Conservation (phyloP, 2,113 vertebrate genomes). For the Aythya baeri region DNA sequence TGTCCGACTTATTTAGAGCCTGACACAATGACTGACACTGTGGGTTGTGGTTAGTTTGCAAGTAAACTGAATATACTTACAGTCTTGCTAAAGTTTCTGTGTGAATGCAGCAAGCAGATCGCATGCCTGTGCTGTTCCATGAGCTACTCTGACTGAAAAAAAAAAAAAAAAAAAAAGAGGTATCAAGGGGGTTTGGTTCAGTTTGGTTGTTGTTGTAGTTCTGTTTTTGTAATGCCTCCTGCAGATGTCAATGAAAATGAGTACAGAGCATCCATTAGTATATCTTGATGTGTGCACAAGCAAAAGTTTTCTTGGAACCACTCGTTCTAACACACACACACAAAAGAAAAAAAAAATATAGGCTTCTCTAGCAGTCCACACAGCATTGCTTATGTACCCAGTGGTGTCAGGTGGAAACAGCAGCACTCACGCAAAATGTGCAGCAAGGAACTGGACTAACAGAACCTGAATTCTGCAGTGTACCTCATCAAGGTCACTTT, state of each 20-base stretch:
- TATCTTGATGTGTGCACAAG: slow-evolving; percentile 83
- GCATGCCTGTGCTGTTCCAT: slow-evolving; percentile 78
- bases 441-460: slow-evolving; percentile 79
- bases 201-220: too few species aligned
- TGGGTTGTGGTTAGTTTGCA: slow-evolving; percentile 77
- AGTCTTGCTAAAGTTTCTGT: slow-evolving; percentile 81
- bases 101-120: slow-evolving; percentile 73
- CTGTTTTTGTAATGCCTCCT: slow-evolving; percentile 75
- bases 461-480: slow-evolving; percentile 68
- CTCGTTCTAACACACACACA: slow-evolving; percentile 69
- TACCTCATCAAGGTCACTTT: slow-evolving; percentile 67
- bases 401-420: slow-evolving; percentile 80
- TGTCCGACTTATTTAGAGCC: slow-evolving; percentile 47
- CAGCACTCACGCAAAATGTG: slow-evolving; percentile 86
- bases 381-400: slow-evolving; percentile 83
- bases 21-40: slow-evolving; percentile 74
- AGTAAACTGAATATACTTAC: slow-evolving; percentile 70
- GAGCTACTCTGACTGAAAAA: slow-evolving; percentile 71
- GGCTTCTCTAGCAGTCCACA: slow-evolving; percentile 82
- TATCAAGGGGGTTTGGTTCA: not conserved
- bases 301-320: slow-evolving; percentile 76
- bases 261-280: slow-evolving; percentile 84
- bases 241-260: slow-evolving; percentile 79
- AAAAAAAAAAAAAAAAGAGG: slow-evolving; percentile 61
- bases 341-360: slow-evolving; percentile 40